Evolutionary conservation across 2,113 vertebrate species (phyloP), one percentile per base, ranked within the genome.

Genomic region (Pluvialis apricaria): DNA sequence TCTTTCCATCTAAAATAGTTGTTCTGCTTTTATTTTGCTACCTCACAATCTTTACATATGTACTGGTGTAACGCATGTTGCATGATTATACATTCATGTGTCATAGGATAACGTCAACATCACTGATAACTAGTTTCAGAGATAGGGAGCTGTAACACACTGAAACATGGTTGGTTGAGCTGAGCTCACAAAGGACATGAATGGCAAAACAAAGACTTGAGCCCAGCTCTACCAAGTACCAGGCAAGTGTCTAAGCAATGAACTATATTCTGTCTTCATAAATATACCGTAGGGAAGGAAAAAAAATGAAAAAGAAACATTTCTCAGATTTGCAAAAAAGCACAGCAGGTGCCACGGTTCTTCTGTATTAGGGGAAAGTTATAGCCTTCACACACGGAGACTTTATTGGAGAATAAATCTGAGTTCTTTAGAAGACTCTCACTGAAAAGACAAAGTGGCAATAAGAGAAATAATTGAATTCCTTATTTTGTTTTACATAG

Each of bases 401-500:
- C 34, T 55, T 93, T 13, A 79, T 4, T 92, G 75, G 76, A 73
- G 83, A 90, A 81, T 83, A 91, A 95, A 78, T 93, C 70, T 44
- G 65, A 87, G 75, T 65, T 92, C 91, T 95, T 82, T 36, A 68
- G 52, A 92, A 88, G 71, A 71, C 36, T 83, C 36, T 78, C 34
- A 32, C 81, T 93, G 83, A 90, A 92, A 95, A 86, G 81, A 82
- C 94, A 75, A 97, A 93, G 72, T 72, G 66, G 57, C 92, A 95
- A 78, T 75, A 64, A 83, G 78, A 92, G 13, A 83, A 95, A 84
- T 86, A 96, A 96, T 97, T 98, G 92, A 98, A 97, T 97, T 97
- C 92, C 66, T 75, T 64, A 88, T 97, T 98, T 98, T 93, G 95
- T 97, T 98, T 97, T 97, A 97, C 92, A 92, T 96, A 96, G 96